Conservation (phyloP, 2,888 invertebrate species). For the Drosophila prostipennis region DNA sequence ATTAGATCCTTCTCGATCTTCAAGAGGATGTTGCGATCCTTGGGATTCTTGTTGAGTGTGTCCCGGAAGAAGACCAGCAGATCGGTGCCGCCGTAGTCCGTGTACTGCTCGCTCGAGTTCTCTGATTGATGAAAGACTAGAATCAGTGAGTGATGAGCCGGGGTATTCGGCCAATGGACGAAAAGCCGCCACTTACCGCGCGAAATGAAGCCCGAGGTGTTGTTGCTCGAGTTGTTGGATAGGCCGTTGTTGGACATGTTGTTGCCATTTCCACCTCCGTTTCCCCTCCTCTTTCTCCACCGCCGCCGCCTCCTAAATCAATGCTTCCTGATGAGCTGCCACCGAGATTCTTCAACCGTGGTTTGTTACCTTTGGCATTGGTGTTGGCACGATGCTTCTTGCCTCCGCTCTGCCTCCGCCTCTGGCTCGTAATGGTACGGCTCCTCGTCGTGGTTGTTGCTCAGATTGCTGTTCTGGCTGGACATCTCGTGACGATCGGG, state of each 20-base stretch:
- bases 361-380: conserved; percentile 83
- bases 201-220: conserved; percentile 86
- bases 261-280: conserved; percentile 50
- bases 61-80: conserved; percentile 94
- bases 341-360: conserved; percentile 84
- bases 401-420: conserved; percentile 44
- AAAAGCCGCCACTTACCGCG: conserved; percentile 84
- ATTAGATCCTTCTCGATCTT: conserved; percentile 95
- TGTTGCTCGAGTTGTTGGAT: conserved; percentile 81
- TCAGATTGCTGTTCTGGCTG: conserved; percentile 77
- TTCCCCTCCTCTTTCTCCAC: conserved; percentile 6
- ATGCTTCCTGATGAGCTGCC: conserved; percentile 83
- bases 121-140: conserved; percentile 85
- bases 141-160: conserved; percentile 64
- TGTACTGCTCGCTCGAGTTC: conserved; percentile 90
- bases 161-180: conserved; percentile 15
- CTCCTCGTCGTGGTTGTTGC: conserved; percentile 81
- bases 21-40: conserved; percentile 93
- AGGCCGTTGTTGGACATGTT: conserved; percentile 80
- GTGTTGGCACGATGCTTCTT: conserved; percentile 84
- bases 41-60: conserved; percentile 94
- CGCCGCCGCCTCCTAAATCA: conserved; percentile 67
- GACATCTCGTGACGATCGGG: conserved; percentile 74
- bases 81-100: conserved; percentile 91
- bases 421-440: conserved; percentile 77